These are phyloP conservation scores for Tetragonisca angustula DNA, from an alignment of 2,888 invertebrate genomes.

Conservation along the genomic window DNA sequence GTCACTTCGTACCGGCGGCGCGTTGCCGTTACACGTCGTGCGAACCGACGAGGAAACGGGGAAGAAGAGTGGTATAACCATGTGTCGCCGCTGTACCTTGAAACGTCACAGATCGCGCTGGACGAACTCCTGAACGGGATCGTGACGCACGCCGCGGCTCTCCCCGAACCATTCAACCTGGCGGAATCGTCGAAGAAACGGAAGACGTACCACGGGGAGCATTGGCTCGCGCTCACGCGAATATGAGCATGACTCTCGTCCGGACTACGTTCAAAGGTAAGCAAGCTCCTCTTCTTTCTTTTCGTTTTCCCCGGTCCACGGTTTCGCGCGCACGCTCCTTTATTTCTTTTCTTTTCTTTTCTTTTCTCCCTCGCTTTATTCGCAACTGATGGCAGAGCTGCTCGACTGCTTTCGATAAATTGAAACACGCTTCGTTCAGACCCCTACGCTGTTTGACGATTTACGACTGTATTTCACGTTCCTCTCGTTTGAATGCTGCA, in stretches of 20 bases:
- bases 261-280: conserved; percentile 81
- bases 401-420: too few relatives aligned
- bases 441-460: neutral
- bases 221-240: conserved; percentile 70
- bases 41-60: conserved; percentile 42
- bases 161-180: conserved; percentile 55
- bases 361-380: too few relatives aligned
- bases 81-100: conserved; percentile 64
- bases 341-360: neutral
- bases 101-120: conserved; percentile 65
- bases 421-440: neutral
- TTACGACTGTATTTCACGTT: neutral
- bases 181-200: conserved; percentile 57
- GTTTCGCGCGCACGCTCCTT: too few relatives aligned
- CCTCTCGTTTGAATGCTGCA: neutral
- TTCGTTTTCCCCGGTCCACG: conserved; percentile 31
- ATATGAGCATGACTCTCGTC: conserved; percentile 84
- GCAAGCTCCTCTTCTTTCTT: neutral
- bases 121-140: conserved; percentile 64
- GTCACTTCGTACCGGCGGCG: conserved; percentile 21
- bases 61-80: conserved; percentile 53
- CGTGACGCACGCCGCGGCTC: conserved; percentile 54
- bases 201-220: conserved; percentile 59
- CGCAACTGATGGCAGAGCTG: too few relatives aligned
- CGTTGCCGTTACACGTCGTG: conserved; percentile 18